These are phyloP conservation scores for Engraulis encrasicolus DNA, from an alignment of 2,113 vertebrate genomes.

Conservation along the genomic window DNA sequence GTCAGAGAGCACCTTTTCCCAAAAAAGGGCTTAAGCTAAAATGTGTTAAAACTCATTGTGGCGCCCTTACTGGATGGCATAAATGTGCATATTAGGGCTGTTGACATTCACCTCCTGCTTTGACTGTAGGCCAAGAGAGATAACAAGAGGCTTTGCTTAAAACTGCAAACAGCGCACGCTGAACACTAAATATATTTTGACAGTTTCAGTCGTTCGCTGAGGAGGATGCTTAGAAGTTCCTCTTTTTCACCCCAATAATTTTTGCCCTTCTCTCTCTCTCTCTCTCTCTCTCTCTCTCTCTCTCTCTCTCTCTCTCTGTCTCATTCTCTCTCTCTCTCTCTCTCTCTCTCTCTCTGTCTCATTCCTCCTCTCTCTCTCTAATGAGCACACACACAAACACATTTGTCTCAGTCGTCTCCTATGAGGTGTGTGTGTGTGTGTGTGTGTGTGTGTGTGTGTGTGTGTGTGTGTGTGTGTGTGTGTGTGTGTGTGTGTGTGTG, in stretches of 20 bases:
- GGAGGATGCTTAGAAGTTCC: background rate
- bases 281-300: background rate
- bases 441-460: too few species aligned
- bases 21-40: too few species aligned
- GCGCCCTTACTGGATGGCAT: too few species aligned
- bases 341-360: too few species aligned
- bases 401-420: too few species aligned
- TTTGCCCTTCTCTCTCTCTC: background rate
- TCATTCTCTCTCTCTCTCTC: background rate
- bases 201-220: background rate
- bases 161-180: background rate
- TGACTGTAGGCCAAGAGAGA: background rate
- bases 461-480: too few species aligned
- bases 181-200: background rate
- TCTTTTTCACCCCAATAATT: background rate
- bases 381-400: too few species aligned
- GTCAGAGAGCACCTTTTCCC: too few species aligned
- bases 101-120: background rate
- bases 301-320: background rate
- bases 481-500: too few species aligned
- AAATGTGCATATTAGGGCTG: background rate
- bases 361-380: too few species aligned
- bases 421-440: too few species aligned
- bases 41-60: too few species aligned
- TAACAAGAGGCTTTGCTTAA: background rate